Evolutionary conservation across 1,140 invertebrate genomes (phyloP).

Genomic region (Thereuonema tuberculata): DNA sequence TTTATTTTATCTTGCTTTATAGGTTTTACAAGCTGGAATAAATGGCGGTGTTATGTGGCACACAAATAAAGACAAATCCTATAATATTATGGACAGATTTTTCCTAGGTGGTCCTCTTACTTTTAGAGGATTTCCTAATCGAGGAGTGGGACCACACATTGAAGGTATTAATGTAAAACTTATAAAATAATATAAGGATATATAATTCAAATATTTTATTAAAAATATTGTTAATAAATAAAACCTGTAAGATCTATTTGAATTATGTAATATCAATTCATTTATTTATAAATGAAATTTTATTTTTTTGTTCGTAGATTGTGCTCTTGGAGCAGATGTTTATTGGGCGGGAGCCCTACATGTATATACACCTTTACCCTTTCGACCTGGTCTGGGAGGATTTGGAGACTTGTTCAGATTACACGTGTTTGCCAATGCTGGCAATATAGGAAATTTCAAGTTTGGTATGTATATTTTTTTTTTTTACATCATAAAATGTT

Average conservation of each 20-base stretch:
- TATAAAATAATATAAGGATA: too few relatives aligned
- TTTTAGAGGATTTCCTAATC: slow-evolving; percentile 62
- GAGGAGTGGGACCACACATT: slow-evolving; percentile 63
- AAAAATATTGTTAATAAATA: too few relatives aligned
- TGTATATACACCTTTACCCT: slow-evolving; percentile 70
- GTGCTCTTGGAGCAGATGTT: slow-evolving; percentile 38
- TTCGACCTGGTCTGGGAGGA: slow-evolving; percentile 52
- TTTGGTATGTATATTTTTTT: slow-evolving; percentile 33
- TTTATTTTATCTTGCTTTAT: slow-evolving; percentile 24
- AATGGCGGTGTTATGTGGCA: slow-evolving; percentile 49
- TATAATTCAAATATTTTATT: too few relatives aligned
- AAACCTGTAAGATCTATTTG: too few relatives aligned
- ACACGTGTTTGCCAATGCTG: slow-evolving; percentile 71
- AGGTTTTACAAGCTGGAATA: slow-evolving; percentile 59
- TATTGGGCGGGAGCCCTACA: slow-evolving; percentile 71
- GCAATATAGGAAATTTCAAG: slow-evolving; percentile 50
- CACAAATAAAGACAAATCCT: slow-evolving; percentile 42
- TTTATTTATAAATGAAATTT: too few relatives aligned
- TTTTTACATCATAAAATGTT: too few relatives aligned
- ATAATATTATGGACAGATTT: slow-evolving; percentile 59
- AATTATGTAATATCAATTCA: too few relatives aligned
- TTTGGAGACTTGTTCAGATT: slow-evolving; percentile 65
- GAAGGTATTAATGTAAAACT: slow-evolving; percentile 41
- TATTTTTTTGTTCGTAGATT: slow-evolving; percentile 24
- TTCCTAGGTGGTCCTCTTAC: slow-evolving; percentile 74